Evolutionary conservation across 2,888 invertebrate genomes (phyloP).

Genomic region (Heliconius cydno): DNA sequence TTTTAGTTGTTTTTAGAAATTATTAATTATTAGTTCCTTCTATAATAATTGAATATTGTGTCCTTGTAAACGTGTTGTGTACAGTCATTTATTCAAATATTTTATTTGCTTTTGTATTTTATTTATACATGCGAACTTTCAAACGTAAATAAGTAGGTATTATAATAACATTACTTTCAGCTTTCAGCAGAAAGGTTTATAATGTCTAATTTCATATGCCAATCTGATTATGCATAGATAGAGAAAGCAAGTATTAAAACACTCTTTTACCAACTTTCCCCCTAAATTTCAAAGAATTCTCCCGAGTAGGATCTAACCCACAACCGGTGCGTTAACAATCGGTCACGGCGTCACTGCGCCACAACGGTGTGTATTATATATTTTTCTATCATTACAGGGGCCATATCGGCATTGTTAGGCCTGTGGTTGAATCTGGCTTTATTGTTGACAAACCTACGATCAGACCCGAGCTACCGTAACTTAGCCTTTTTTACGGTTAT

Average conservation of each 20-base stretch:
- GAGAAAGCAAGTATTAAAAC: no score
- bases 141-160: not conserved
- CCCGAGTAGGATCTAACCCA: not conserved
- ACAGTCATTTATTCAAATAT: not conserved
- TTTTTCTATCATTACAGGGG: conserved; percentile 52
- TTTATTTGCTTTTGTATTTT: not conserved
- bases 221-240: no score
- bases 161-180: not conserved
- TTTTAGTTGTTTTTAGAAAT: not conserved
- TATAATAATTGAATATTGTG: not conserved
- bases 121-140: not conserved
- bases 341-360: accelerated
- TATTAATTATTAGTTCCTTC: not conserved
- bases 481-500: conserved; percentile 68
- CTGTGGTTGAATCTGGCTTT: conserved; percentile 59
- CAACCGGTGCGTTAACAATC: not conserved
- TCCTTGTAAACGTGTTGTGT: not conserved
- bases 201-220: no score
- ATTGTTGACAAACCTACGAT: conserved; percentile 55
- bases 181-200: no score
- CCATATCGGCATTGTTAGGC: conserved; percentile 56
- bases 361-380: not conserved
- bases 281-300: not conserved
- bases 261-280: no score
- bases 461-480: conserved; percentile 68